Evolutionary conservation across 1,140 invertebrate species (phyloP).

Genomic region (Hycleus cichorii): DNA sequence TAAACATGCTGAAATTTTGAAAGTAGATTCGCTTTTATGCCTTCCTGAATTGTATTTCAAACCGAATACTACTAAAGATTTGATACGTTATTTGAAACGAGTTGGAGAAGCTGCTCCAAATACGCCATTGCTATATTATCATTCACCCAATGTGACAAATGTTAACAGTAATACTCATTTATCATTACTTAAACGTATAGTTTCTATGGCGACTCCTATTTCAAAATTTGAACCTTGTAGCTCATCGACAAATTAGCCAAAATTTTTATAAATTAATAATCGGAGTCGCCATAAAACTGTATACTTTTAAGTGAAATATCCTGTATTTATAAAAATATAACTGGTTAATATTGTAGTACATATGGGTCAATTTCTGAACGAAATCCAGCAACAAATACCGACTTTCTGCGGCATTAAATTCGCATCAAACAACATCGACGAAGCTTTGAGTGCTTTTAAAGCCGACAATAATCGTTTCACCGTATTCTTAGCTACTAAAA

Average conservation of each 20-base stretch:
- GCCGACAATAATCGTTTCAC: constrained; percentile 46
- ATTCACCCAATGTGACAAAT: constrained; percentile 62
- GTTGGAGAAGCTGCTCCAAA: constrained; percentile 64
- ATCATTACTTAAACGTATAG: neutral
- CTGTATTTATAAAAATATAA: neutral
- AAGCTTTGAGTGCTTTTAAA: constrained; percentile 52
- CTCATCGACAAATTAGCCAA: too few species aligned
- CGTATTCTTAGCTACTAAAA: constrained; percentile 57
- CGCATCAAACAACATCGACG: constrained; percentile 57
- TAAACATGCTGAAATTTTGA: constrained; percentile 58
- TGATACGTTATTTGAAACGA: constrained; percentile 61
- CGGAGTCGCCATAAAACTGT: too few species aligned
- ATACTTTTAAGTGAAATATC: too few species aligned
- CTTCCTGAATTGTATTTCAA: constrained; percentile 73
- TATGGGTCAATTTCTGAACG: constrained; percentile 60
- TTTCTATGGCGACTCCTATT: too few species aligned
- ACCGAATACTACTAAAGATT: constrained; percentile 52
- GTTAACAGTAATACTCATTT: constrained; percentile 53
- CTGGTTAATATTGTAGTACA: constrained; percentile 50
- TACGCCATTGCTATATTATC: constrained; percentile 76
- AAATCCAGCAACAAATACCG: constrained; percentile 53
- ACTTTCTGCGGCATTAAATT: constrained; percentile 72
- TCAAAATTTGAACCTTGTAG: too few species aligned
- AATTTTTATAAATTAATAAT: too few species aligned
- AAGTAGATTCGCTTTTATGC: constrained; percentile 65